Base-by-base conservation (phyloP, 2,113 vertebrate genomes). In the Loxodonta africana region DNA sequence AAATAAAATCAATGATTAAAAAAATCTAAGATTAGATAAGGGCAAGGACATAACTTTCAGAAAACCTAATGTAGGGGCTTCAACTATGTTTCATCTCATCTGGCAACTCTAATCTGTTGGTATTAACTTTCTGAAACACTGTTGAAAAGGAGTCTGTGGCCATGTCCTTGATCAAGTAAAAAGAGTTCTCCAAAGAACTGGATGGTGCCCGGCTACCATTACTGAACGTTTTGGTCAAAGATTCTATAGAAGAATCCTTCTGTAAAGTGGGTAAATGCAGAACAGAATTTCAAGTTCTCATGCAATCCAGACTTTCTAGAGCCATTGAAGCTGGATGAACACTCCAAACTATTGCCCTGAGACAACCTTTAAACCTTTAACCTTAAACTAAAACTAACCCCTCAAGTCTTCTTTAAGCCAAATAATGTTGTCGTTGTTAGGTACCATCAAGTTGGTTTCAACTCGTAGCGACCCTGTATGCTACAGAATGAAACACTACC, bases 1-100 rank as follows among this genome's bases (percentile, higher is more conserved):
- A 74, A 83, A 63, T 84, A 76, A 97, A 95, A 81, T 89, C 18
- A 89, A 0, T 60, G 82, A n/a, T 71, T 21, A 62, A 51, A 95
- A 77, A 88, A 44, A 80, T n/a, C n/a, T 48, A 18, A 83, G n/a
- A 67, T 71, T 90, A 46, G 48, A 41, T 76, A 80, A 60, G 11
- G 18, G 21, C 14, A 86, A 91, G 21, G 33, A 25, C 17, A 25
- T 48, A 30, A 83, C 21, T n/a, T 2, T 92, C 67, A 53, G n/a
- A 53, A 83, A 88, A 80, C 37, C n/a, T 87, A 83, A 95, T 25
- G 25, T 33, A 90, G 44, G 67, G 41, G 33, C 18, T 80, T 91
- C 57, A 44, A 0, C 26, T 28, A 2, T 23, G 51, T 60, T 44
- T 94, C 51, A 53, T 48, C 37, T 41, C 25, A 6, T 46, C 53